Percentiles rank a stretch among this genome's conserved stretches.
phyloP scores from a whole-genome alignment of 2,113 vertebrate genomes.

The Periophthalmodon schlosseri region DNA sequence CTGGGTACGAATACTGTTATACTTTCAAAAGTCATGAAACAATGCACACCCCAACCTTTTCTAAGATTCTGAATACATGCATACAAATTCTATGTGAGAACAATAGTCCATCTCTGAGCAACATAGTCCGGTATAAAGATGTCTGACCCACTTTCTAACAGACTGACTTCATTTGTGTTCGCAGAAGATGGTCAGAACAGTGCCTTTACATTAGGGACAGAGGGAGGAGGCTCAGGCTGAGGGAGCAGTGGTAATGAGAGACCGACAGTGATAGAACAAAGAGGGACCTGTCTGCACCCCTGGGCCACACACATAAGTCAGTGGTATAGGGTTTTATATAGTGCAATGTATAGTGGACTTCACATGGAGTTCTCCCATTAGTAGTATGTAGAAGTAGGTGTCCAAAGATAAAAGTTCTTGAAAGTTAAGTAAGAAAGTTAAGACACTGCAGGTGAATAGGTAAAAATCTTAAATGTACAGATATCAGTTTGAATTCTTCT shows the following conservation, averaged over 20 bases:
- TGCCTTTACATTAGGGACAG: conserved; percentile 1
- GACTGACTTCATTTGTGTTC: conserved; percentile 36
- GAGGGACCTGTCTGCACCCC: conserved; percentile 8
- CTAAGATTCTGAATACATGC: no score
- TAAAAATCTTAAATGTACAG: no score
- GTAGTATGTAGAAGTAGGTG: background rate
- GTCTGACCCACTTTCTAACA: conserved; percentile 18
- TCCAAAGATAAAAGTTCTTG: background rate
- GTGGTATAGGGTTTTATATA: background rate
- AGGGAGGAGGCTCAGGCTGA: conserved; percentile 26
- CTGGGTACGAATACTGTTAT: no score
- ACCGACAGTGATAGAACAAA: conserved; percentile 79
- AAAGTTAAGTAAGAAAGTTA: background rate
- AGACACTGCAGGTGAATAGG: background rate
- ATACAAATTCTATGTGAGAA: background rate
- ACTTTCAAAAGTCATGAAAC: no score
- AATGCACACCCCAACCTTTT: no score
- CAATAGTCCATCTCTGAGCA: background rate
- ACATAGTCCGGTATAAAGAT: background rate
- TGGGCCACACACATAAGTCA: conserved; percentile 21
- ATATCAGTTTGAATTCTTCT: no score
- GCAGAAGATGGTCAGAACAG: conserved; percentile 3
- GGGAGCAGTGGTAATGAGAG: conserved; percentile 65
- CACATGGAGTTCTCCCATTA: background rate
- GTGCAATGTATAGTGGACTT: background rate